Evolutionary conservation across 2,888 invertebrate genomes (phyloP).

Genomic region (Microplitis deprimator): DNA sequence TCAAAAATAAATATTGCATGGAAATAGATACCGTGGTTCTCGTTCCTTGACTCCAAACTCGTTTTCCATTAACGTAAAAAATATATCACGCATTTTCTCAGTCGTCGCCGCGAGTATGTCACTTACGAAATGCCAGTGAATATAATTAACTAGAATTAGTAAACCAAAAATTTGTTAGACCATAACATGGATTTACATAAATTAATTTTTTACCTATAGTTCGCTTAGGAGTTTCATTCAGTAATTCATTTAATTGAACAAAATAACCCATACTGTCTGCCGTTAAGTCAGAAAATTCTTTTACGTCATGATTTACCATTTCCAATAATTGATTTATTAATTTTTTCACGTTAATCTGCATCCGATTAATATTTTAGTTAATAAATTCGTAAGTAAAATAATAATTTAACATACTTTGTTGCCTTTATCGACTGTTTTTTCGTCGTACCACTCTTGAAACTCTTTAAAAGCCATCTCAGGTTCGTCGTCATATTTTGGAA

Average conservation of each 20-base stretch:
- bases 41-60: constrained; percentile 41
- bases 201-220: constrained; percentile 46
- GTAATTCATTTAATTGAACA: constrained; percentile 33
- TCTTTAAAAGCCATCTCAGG: constrained; percentile 7
- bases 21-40: constrained; percentile 31
- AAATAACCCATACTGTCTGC: constrained; percentile 21
- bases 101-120: constrained; percentile 45
- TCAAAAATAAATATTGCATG: no score
- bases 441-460: constrained; percentile 37
- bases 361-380: neutral
- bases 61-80: constrained; percentile 33
- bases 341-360: neutral
- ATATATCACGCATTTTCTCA: constrained; percentile 34
- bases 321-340: neutral
- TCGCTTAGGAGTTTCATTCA: constrained; percentile 43
- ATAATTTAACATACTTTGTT: neutral
- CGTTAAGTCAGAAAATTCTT: constrained; percentile 22
- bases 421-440: neutral
- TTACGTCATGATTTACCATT: neutral
- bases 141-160: constrained; percentile 31
- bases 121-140: constrained; percentile 51
- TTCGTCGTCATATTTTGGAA: neutral
- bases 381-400: neutral
- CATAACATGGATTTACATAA: neutral
- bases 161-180: neutral